Percentiles rank a stretch among this genome's conserved stretches.
Evolutionary conservation across 2,113 vertebrate species (phyloP).

Genomic region (Tachuris rubrigastra): DNA sequence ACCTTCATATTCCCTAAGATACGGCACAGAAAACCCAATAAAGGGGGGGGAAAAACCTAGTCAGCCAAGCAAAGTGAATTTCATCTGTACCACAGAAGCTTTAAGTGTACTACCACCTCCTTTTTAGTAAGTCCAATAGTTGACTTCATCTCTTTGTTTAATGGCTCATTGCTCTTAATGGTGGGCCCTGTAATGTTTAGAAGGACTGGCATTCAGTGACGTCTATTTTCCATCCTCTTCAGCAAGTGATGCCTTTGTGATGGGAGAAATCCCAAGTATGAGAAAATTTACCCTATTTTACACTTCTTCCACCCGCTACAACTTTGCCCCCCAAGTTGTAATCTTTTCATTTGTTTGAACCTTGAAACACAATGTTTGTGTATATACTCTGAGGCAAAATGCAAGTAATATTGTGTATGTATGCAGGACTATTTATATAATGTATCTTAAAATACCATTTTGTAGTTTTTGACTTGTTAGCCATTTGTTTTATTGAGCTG

Average conservation of each 20-base stretch:
- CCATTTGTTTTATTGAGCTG: background rate
- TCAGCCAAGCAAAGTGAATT: background rate
- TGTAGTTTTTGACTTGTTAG: background rate
- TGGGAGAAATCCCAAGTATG: background rate
- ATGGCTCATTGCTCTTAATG: background rate
- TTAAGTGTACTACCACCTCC: background rate
- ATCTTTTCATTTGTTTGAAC: background rate
- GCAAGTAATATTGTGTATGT: background rate
- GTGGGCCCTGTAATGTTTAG: background rate
- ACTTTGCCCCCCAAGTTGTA: background rate
- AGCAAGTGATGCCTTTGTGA: background rate
- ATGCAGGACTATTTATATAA: background rate
- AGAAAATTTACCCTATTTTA: background rate
- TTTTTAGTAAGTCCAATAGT: background rate
- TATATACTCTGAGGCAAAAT: background rate
- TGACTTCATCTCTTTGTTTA: background rate
- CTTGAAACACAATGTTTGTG: background rate
- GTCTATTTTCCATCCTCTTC: background rate
- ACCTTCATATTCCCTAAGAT: background rate
- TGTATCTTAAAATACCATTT: background rate
- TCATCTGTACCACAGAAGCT: background rate
- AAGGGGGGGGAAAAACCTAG: background rate
- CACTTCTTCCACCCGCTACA: background rate
- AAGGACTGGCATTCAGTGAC: background rate
- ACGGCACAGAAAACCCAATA: background rate